A percentile compares a stretch with the other conserved stretches of the same genome.
Evolutionary conservation across 2,797 vertebrate genomes (phyloP).

Genomic region (Sparus aurata): DNA sequence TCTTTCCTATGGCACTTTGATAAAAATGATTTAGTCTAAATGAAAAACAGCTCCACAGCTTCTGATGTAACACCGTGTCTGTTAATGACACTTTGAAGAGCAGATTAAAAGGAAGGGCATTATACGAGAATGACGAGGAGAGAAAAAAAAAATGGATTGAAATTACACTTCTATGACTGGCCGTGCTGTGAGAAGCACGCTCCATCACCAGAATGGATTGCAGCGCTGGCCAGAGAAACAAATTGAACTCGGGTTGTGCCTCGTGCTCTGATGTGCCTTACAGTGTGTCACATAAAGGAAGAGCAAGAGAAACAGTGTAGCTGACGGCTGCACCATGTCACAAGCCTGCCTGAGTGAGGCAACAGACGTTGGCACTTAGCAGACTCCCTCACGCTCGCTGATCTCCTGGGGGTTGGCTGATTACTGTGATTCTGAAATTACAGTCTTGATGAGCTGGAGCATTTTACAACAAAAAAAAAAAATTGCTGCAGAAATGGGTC

Average conservation of each 20-base stretch:
- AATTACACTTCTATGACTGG: slow-evolving; percentile 64
- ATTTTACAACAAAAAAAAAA: slow-evolving; percentile 66
- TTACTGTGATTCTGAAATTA: slow-evolving; percentile 89
- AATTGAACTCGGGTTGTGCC: slow-evolving; percentile 68
- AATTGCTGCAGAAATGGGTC: slow-evolving; percentile 80
- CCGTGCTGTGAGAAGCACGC: slow-evolving; percentile 35
- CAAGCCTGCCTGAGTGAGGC: slow-evolving; percentile 73
- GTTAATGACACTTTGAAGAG: slow-evolving; percentile 63
- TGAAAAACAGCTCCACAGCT: slow-evolving; percentile 52
- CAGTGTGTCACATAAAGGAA: slow-evolving; percentile 64
- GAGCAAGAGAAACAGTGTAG: slow-evolving; percentile 46
- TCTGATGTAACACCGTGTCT: slow-evolving; percentile 61
- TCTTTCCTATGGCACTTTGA: slow-evolving; percentile 43
- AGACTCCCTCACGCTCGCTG: slow-evolving; percentile 78
- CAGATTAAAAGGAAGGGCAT: slow-evolving; percentile 69
- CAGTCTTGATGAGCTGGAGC: slow-evolving; percentile 85
- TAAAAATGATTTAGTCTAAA: slow-evolving; percentile 58
- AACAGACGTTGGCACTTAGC: slow-evolving; percentile 79
- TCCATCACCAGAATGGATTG: slow-evolving; percentile 73
- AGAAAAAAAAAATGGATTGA: slow-evolving; percentile 34
- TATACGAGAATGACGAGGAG: slow-evolving; percentile 53
- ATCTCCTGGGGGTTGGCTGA: slow-evolving; percentile 86
- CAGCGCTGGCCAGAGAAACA: slow-evolving; percentile 73
- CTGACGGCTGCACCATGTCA: slow-evolving; percentile 74
- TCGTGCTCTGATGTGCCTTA: slow-evolving; percentile 59